Base-by-base conservation (phyloP, 2,888 invertebrate species). In the Onthophagus sagittarius region DNA sequence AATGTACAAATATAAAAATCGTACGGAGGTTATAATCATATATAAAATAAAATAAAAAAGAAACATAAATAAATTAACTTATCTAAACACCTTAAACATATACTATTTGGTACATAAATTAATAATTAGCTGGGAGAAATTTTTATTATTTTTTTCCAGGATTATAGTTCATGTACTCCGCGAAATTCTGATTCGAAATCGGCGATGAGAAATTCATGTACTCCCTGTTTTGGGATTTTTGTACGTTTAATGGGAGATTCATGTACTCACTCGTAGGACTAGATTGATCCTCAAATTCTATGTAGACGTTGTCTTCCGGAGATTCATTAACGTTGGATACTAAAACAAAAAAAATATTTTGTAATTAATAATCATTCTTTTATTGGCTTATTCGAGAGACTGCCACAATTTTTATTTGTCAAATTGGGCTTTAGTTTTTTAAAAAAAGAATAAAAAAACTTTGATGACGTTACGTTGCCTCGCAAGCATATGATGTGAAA, bases 151-250 rank as follows among this genome's bases (percentile, higher is more conserved):
- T 15, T 15, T 72, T 72, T 65, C 15, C 11, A 5, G 31, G 72
- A 15, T 63, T 72, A 14, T 32, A 63, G 23, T 72, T 72, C 65
- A 72, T 72, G 9, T 72, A 72, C 13, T 72, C 65, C 5, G 13
- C 15, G 62, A 7, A 62, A 5, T 31, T 67, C 6, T 62, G 31
- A 31, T 67, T 23, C 15, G 15, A 11, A 14, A 15, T 67, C 15
- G 71, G 53, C 13, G 73, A 39, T 32, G 32, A 15, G 32, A 71
- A 73, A 15, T 75, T 75, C 73, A 75, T 75, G n/a, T 75, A 75
- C 15, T 75, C 75, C n/a, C 63, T 71, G 69, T 31, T 39, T 62
- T 64, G 32, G 23, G 69, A 69, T 32, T 71, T 53, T 73, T 71
- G 64, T 53, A 53, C 14, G 31, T 53, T 70, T 62, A 62, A 14